Percentiles rank a stretch among this genome's conserved stretches.
Evolutionary conservation across 2,797 vertebrate genomes (phyloP).

Genomic region (Miichthys miiuy): DNA sequence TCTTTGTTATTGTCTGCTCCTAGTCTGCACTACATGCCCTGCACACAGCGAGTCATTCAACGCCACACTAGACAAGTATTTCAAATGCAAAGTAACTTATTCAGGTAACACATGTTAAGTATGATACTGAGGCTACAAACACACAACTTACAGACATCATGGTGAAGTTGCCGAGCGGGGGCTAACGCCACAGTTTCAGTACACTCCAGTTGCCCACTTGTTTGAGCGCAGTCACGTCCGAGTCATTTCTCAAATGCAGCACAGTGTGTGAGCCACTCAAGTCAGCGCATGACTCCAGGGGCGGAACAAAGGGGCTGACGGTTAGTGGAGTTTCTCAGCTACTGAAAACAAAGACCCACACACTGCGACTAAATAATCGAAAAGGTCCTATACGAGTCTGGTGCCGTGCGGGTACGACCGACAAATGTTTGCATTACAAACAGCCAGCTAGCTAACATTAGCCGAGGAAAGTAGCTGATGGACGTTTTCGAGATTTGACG

Average conservation of each 20-base stretch:
- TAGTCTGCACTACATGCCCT: neutral
- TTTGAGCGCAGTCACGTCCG: neutral
- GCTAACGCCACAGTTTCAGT: neutral
- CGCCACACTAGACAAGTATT: neutral
- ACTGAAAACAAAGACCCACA: no score
- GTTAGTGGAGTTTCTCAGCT: constrained; percentile 56
- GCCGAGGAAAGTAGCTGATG: accelerated
- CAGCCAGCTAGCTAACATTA: no score
- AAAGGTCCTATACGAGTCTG: accelerated
- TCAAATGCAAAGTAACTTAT: neutral
- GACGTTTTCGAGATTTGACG: accelerated
- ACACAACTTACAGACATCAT: constrained; percentile 74
- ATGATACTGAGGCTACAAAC: neutral
- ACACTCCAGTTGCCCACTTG: constrained; percentile 26
- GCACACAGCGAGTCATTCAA: neutral
- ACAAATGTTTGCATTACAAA: no score
- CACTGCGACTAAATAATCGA: no score
- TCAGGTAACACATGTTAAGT: no score
- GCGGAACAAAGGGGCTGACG: constrained; percentile 43
- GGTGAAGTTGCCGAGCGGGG: constrained; percentile 22
- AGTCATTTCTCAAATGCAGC: neutral
- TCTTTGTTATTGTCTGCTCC: neutral
- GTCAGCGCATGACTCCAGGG: constrained; percentile 34
- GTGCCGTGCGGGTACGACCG: accelerated
- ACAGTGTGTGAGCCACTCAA: no score